Base-by-base conservation (phyloP, 2,888 invertebrate species). In the Fabriciana adippe region DNA sequence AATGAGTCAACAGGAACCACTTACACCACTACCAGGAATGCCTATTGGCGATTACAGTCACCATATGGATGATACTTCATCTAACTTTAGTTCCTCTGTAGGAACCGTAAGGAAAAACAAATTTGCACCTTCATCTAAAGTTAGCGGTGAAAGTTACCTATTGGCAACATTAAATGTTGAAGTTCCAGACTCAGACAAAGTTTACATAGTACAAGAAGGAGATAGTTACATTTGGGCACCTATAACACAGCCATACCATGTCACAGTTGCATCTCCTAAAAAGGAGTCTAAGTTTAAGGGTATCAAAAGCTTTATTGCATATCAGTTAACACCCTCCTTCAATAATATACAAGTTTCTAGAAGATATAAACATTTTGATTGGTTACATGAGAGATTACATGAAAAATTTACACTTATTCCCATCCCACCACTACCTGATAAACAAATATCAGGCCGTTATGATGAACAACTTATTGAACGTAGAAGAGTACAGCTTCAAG, bases 321-420 rank as follows among this genome's bases (percentile, higher is more conserved):
- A 99, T 91, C 97, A 98, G 81, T 88, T 99, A 72, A 99, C 98
- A 64, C 99, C 99, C 3, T 97, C 98, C 88, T 98, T 98, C 84
- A 98, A 97, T 83, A 97, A 97, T 81, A 96, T 98, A 77, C 97
- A 98, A 93, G 99, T 97, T 41, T 97, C 97, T 50, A 94, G 99
- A 74, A 94, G 99, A 76, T 99, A 99, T 90, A 99, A 99, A 88
- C 99, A 99, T 88, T 99, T 99, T 89, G 99, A 99, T 93, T 99
- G 99, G 99, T 89, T 99, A 64, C 99, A 99, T 88, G 97, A 97
- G 83, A 94, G 99, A 76, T 92, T 99, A 73, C 96, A 96, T 78
- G 97, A 97, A 76, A 99, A 99, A 89, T 99, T 97, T 87, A 96
- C 97, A 75, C 94, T 99, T 64, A 96, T 99, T 79, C 98, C 99